Conservation (phyloP, 2,113 vertebrate genomes). For the Aramus guarauna region DNA sequence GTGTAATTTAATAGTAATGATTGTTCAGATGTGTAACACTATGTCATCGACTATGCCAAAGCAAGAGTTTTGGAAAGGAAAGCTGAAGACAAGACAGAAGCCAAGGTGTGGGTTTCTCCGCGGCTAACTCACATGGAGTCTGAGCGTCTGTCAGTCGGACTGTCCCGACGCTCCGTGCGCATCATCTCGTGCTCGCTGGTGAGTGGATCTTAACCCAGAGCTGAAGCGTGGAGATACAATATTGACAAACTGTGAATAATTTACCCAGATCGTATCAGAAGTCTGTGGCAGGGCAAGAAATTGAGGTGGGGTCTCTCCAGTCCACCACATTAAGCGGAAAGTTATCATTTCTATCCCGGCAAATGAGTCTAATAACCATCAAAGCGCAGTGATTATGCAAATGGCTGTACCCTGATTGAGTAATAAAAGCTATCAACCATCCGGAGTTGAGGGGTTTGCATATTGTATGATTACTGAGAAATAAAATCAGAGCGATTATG, state of each 20-base stretch:
- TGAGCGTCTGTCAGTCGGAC: fast-evolving
- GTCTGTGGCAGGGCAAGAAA: neutral
- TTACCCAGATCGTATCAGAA: neutral
- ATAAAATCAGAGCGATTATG: neutral
- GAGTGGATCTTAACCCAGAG: neutral
- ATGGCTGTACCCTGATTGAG: neutral
- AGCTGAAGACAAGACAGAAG: neutral
- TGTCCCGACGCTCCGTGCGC: fast-evolving
- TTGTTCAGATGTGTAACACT: neutral
- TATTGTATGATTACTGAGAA: neutral
- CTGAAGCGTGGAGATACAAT: neutral
- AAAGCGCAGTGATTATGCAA: neutral
- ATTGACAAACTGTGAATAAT: neutral
- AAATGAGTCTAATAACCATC: neutral
- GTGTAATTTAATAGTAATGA: neutral
- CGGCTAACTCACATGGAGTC: neutral
- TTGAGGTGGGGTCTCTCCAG: neutral
- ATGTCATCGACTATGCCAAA: neutral
- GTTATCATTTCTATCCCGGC: neutral
- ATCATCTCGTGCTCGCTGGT: fast-evolving
- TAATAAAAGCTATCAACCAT: neutral
- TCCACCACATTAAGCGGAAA: neutral
- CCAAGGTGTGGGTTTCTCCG: neutral
- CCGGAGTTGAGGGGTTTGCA: neutral
- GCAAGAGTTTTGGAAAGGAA: neutral